Evolutionary conservation across 2,797 vertebrate genomes (phyloP).

Genomic region (Yasuhikotakia modesta): DNA sequence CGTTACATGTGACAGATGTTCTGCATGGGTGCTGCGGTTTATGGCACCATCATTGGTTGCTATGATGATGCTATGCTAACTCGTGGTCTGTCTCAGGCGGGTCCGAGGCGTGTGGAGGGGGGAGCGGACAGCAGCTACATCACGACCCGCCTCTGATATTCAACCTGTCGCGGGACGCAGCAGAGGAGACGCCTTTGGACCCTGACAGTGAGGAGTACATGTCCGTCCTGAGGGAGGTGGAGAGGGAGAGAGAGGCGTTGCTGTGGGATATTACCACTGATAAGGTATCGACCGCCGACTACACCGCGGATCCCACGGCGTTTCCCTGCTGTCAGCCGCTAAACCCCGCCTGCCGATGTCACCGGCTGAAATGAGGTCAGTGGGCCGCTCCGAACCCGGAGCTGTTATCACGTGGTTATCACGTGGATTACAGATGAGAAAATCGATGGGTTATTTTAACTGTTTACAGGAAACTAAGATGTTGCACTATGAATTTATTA

Average conservation of each 20-base stretch:
- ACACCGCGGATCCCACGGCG: slow-evolving; percentile 72
- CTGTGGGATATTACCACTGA: slow-evolving; percentile 84
- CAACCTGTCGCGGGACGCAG: slow-evolving; percentile 76
- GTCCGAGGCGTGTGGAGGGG: slow-evolving; percentile 84
- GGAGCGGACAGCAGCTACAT: slow-evolving; percentile 69
- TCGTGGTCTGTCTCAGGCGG: slow-evolving; percentile 75
- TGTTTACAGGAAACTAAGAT: slow-evolving; percentile 1
- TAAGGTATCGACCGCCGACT: slow-evolving; percentile 80
- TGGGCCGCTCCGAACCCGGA: slow-evolving; percentile 14
- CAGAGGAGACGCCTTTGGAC: slow-evolving; percentile 79
- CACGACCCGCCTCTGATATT: slow-evolving; percentile 88
- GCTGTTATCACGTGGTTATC: too few species aligned
- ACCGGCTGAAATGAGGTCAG: slow-evolving; percentile 37
- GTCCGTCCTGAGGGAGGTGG: slow-evolving; percentile 66
- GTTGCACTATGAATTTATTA: not conserved
- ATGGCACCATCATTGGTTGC: slow-evolving; percentile 5
- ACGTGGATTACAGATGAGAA: too few species aligned
- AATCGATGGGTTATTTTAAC: not conserved
- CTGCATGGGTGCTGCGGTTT: too few species aligned
- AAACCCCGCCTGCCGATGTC: slow-evolving; percentile 82
- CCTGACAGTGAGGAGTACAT: slow-evolving; percentile 73
- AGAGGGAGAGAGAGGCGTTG: slow-evolving; percentile 68
- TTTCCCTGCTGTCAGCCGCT: slow-evolving; percentile 81
- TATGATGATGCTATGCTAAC: not conserved
- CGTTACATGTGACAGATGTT: too few species aligned